These are phyloP conservation scores for Arenaria interpres DNA, from an alignment of 2,113 vertebrate species.

Conservation along the genomic window DNA sequence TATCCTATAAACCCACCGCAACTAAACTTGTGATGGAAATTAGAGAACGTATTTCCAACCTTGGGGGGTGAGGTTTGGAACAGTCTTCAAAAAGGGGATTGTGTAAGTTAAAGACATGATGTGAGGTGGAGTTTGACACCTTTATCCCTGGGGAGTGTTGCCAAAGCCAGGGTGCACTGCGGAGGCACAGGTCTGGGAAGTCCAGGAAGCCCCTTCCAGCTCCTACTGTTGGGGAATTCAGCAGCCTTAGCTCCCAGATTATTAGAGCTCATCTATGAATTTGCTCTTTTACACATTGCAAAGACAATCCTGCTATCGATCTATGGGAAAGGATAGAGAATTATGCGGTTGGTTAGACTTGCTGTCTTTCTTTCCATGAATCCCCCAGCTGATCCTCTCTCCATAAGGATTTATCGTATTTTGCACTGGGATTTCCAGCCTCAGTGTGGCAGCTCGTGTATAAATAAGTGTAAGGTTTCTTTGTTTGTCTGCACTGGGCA, in stretches of 20 bases:
- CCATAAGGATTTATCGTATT: not conserved
- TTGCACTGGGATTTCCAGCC: not conserved
- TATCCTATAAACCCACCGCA: not conserved
- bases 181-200: not conserved
- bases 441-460: not conserved
- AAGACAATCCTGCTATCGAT: not conserved
- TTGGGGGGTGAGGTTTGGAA: not conserved
- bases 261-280: not conserved
- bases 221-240: not conserved
- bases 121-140: not conserved
- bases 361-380: not conserved
- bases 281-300: not conserved
- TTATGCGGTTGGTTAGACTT: not conserved
- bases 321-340: rapidly evolving
- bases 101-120: not conserved
- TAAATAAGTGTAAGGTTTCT: not conserved
- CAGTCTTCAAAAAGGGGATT: not conserved
- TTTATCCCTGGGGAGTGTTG: not conserved
- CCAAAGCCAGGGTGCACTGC: not conserved
- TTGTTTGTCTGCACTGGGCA: not conserved
- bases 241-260: not conserved
- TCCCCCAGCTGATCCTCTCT: not conserved
- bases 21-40: not conserved
- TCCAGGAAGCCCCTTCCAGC: not conserved
- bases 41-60: not conserved